Evolutionary conservation across 2,797 vertebrate species (phyloP).

Genomic region (Lepilemur ruficaudatus): DNA sequence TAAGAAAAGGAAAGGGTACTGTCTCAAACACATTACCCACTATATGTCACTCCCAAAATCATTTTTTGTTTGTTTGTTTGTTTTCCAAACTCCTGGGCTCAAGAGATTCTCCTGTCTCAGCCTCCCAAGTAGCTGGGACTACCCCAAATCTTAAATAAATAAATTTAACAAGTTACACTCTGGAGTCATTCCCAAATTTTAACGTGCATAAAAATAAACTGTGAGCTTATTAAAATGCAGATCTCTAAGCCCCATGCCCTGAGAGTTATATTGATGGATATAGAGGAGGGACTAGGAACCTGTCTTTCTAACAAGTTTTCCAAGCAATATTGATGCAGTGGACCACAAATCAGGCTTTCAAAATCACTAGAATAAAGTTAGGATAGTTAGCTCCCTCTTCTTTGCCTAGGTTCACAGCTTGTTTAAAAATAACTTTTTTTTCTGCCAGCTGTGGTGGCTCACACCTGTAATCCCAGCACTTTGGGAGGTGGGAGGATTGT

Average conservation of each 20-base stretch:
- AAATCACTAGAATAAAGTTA: neutral
- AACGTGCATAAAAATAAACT: neutral
- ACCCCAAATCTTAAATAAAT: neutral
- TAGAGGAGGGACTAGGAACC: neutral
- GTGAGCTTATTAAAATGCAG: neutral
- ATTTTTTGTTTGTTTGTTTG: too few species aligned
- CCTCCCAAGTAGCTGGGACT: neutral
- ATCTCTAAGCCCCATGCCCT: neutral
- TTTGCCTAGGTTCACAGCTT: neutral
- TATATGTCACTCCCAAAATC: neutral
- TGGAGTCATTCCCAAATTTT: neutral
- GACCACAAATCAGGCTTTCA: neutral
- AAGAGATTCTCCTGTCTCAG: neutral
- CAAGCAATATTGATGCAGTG: neutral
- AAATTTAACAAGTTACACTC: neutral
- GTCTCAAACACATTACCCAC: neutral
- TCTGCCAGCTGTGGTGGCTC: neutral
- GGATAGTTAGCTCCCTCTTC: neutral
- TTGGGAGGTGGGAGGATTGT: neutral
- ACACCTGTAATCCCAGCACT: neutral
- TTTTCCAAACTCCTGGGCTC: neutral
- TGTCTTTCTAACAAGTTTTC: neutral
- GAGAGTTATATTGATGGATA: neutral
- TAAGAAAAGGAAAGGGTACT: neutral
- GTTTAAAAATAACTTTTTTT: neutral